Conservation (phyloP, 2,113 vertebrate species). For the Galeopterus variegatus region DNA sequence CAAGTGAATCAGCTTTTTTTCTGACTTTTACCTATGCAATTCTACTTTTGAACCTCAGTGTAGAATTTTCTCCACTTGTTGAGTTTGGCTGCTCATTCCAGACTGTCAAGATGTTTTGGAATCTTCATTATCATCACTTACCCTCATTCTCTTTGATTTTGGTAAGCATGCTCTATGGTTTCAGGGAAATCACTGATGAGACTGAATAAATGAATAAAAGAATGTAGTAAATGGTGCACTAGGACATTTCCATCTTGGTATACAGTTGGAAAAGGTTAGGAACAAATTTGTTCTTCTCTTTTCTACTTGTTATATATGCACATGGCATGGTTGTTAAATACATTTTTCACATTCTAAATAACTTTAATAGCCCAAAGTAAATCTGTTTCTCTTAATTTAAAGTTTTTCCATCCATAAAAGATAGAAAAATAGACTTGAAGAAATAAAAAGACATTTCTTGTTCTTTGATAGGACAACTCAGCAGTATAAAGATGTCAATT, state of each 20-base stretch:
- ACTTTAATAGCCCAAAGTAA: not conserved
- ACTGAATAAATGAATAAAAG: not conserved
- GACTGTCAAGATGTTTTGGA: not conserved
- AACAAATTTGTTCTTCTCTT: not conserved
- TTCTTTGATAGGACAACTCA: not conserved
- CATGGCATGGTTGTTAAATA: not conserved
- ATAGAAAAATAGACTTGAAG: not conserved
- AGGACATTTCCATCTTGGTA: not conserved
- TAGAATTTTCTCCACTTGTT: not conserved
- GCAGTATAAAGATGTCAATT: not conserved
- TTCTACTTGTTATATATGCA: not conserved
- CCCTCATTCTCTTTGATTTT: not conserved
- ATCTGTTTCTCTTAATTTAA: not conserved
- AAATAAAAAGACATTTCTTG: not conserved
- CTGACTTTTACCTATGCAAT: not conserved
- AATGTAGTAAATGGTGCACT: not conserved
- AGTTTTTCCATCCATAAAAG: not conserved
- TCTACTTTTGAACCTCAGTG: not conserved
- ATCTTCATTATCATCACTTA: not conserved
- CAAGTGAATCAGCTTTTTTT: not conserved
- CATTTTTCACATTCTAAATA: slow-evolving; percentile 5
- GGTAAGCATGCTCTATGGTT: not conserved
- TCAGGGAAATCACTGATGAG: slow-evolving; percentile 7
- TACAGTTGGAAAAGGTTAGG: not conserved
- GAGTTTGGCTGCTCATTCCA: not conserved